A percentile compares a stretch with the other conserved stretches of the same genome.
Evolutionary conservation across 30 jellyfish, hydroid and myxozoan species (phyloP).

Genomic region (Aurelia sp.): DNA sequence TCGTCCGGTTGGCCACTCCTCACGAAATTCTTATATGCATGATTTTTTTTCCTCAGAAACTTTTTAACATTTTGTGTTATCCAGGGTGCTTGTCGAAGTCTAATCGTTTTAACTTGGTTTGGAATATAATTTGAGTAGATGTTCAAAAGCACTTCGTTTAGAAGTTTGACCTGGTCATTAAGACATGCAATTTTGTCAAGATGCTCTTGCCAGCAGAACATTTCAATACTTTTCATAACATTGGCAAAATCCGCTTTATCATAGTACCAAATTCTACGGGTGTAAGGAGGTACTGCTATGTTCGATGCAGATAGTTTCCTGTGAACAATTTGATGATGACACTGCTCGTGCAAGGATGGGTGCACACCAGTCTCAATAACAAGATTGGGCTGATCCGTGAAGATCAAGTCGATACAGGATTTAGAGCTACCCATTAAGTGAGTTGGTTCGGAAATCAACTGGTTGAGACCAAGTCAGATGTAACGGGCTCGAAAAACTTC

Average conservation of each 20-base stretch:
- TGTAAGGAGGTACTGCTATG: slow-evolving; percentile 22
- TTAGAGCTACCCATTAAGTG: too few relatives aligned
- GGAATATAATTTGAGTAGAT: slow-evolving; percentile 54
- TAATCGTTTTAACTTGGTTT: slow-evolving; percentile 46
- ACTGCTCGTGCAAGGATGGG: slow-evolving; percentile 35
- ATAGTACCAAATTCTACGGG: background rate
- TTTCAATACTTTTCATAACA: slow-evolving; percentile 58
- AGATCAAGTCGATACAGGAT: too few relatives aligned
- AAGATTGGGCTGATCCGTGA: background rate
- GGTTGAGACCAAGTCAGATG: too few relatives aligned
- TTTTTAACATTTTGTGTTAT: slow-evolving; percentile 41
- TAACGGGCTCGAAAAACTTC: too few relatives aligned
- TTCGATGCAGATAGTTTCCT: slow-evolving; percentile 20
- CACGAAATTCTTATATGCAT: slow-evolving; percentile 34
- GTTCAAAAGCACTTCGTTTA: slow-evolving; percentile 58
- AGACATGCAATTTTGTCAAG: slow-evolving; percentile 39
- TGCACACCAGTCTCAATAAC: slow-evolving; percentile 4
- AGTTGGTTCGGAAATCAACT: too few relatives aligned
- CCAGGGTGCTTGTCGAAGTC: slow-evolving; percentile 62
- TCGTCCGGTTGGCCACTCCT: slow-evolving; percentile 44
- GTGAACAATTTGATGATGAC: slow-evolving; percentile 35
- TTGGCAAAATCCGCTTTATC: background rate
- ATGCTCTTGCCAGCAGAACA: slow-evolving; percentile 49
- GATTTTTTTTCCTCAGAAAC: slow-evolving; percentile 56
- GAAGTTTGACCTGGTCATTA: slow-evolving; percentile 51